Evolutionary conservation across 1,140 invertebrate species (phyloP).

Genomic region (Grapholita molesta): DNA sequence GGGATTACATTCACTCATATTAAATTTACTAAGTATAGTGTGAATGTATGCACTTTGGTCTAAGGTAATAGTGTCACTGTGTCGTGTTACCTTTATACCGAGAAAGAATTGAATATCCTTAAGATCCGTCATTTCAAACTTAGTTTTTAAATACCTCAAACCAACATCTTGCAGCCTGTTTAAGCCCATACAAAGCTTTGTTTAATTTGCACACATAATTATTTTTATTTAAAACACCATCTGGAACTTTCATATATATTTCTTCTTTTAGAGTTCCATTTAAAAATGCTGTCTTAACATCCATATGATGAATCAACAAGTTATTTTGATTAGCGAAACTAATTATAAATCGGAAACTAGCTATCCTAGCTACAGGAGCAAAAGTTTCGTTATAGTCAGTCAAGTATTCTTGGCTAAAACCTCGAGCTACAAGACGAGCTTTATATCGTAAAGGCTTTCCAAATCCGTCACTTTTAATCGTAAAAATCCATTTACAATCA

Average conservation of each 20-base stretch:
- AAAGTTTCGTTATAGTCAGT: too few relatives aligned
- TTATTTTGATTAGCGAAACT: background rate
- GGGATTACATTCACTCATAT: background rate
- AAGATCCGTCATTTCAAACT: background rate
- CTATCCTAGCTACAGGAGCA: background rate
- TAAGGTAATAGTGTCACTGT: background rate
- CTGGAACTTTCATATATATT: slow-evolving; percentile 51
- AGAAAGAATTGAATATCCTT: background rate
- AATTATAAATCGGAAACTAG: slow-evolving; percentile 1
- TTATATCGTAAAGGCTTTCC: background rate
- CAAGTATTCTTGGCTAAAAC: too few relatives aligned
- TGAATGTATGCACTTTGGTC: background rate
- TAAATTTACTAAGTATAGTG: background rate
- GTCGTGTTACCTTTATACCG: background rate
- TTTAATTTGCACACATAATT: slow-evolving; percentile 23
- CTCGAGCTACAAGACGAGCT: background rate
- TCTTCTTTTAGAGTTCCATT: slow-evolving; percentile 57
- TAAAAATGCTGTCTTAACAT: slow-evolving; percentile 38
- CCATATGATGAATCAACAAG: slow-evolving; percentile 9
- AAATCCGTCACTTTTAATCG: background rate
- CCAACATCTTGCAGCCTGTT: slow-evolving; percentile 37
- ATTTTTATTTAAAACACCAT: slow-evolving; percentile 31
- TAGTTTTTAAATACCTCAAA: background rate
- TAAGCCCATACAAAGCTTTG: slow-evolving; percentile 49
- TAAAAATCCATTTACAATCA: slow-evolving; percentile 6